Conservation (phyloP, 2,888 invertebrate genomes). For the Leucophora obtusa region DNA sequence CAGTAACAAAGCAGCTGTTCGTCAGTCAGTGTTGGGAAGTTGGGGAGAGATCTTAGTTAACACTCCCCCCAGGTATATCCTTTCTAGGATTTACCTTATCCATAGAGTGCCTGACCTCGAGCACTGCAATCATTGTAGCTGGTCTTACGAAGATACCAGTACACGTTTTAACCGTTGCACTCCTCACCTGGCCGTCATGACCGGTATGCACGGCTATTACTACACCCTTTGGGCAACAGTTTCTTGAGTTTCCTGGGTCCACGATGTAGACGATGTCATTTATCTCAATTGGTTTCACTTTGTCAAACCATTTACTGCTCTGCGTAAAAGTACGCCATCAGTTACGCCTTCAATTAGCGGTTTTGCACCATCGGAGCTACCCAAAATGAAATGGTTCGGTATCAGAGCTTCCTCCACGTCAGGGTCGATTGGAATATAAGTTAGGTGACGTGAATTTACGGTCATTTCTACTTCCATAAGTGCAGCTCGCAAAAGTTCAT, state of each 20-base stretch:
- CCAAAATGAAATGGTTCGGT: constrained; percentile 56
- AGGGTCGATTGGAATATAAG: constrained; percentile 44
- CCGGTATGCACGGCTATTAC: constrained; percentile 23
- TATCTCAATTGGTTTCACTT: constrained; percentile 33
- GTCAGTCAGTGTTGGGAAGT: no score
- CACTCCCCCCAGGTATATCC: constrained; percentile 46
- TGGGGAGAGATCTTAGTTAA: no score
- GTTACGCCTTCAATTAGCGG: constrained; percentile 17
- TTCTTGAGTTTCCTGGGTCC: constrained; percentile 47
- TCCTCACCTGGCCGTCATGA: no score
- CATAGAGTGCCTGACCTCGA: constrained; percentile 23
- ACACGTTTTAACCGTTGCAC: constrained; percentile 42
- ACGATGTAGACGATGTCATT: constrained; percentile 56
- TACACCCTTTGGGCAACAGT: constrained; percentile 53
- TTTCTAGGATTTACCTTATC: constrained; percentile 42
- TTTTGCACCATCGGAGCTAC: constrained; percentile 45
- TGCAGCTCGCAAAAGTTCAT: constrained; percentile 43
- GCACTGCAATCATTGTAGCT: constrained; percentile 52
- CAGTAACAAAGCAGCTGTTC: no score
- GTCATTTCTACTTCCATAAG: constrained; percentile 52
- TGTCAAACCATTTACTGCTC: no score
- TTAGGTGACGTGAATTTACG: constrained; percentile 46
- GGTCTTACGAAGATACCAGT: constrained; percentile 40
- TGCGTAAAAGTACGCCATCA: constrained; percentile 6
- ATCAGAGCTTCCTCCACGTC: constrained; percentile 46